Evolutionary conservation across 1,140 invertebrate species (phyloP), one percentile per base, ranked within the genome.

Genomic region (Daktulosphaira vitifoliae): DNA sequence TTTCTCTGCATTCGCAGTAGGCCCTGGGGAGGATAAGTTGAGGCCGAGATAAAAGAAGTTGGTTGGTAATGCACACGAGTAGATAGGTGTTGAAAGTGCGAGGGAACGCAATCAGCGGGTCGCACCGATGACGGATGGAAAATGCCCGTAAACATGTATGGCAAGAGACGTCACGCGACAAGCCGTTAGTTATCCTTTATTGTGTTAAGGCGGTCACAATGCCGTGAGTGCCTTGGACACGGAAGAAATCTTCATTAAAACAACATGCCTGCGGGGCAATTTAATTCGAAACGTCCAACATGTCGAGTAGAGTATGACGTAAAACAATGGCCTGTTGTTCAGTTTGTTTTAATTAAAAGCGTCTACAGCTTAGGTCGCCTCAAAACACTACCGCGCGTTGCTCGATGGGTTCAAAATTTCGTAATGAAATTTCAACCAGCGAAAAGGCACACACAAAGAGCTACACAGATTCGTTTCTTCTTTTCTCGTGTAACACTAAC

Each of bases 311-410:
- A n/a, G 33, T 26, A 44, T 44, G 54, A 44, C 54, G 23, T 44
- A 44, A 59, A 59, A 59, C 54, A 59, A 59, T 59, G 23, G 54
- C 16, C 54, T 23, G 11, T 38, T 23, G 13, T 59, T 59, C 23
- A 22, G 54, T 59, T n/a, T 8, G 54, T 46, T 59, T 59, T 59
- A 59, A 59, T 59, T 59, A 59, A 59, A 59, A 59, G 22, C 42
- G 26, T 44, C 38, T 3, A 44, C 38, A 25, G 42, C 29, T 11
- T 33, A 11, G 29, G 29, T 33, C 11, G 11, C 29, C 29, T 11
- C 29, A n/a, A n/a, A n/a, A n/a, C 29, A 11, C 5, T 33, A 33
- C 29, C 29, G 11, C 29, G n/a, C n/a, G n/a, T n/a, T n/a, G n/a
- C n/a, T n/a, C n/a, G n/a, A n/a, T 33, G 29, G 29, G 29, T 33